These are phyloP conservation scores for Drosophila paucipuncta DNA, from an alignment of 2,888 invertebrate species.

Conservation along the genomic window DNA sequence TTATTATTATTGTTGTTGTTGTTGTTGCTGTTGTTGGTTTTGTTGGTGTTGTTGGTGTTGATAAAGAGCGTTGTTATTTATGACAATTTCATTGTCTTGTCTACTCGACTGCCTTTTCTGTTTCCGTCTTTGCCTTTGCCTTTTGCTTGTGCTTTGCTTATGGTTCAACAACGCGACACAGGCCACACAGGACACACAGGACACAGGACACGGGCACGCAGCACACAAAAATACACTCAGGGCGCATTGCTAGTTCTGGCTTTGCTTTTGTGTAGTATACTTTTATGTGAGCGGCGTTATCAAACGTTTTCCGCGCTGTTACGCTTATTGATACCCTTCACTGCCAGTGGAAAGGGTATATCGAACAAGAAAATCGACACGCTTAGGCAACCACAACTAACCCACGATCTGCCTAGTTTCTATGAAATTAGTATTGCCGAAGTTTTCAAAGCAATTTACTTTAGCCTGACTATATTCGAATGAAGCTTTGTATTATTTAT, in stretches of 20 bases:
- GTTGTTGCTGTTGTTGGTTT: slow-evolving; percentile 55
- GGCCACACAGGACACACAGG: slow-evolving; percentile 1
- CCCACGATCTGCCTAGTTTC: neutral
- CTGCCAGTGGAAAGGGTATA: neutral
- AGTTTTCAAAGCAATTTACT: neutral
- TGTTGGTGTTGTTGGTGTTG: slow-evolving; percentile 41
- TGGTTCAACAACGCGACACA: slow-evolving; percentile 30
- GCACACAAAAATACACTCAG: slow-evolving; percentile 16
- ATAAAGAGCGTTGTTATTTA: slow-evolving; percentile 71
- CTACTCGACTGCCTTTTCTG: slow-evolving; percentile 67
- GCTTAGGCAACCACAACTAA: neutral
- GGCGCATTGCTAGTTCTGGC: slow-evolving; percentile 15
- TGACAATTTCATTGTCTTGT: slow-evolving; percentile 79
- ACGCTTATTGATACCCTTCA: slow-evolving; percentile 60
- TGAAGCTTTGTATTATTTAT: neutral
- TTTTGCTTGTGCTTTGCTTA: slow-evolving; percentile 53
- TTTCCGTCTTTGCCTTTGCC: slow-evolving; percentile 70
- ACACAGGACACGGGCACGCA: slow-evolving; percentile 14
- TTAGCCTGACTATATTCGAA: neutral
- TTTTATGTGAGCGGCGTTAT: slow-evolving; percentile 72
- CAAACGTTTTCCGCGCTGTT: slow-evolving; percentile 80
- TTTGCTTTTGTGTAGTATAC: slow-evolving; percentile 59
- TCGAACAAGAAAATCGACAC: neutral
- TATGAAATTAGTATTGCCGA: too few species aligned
- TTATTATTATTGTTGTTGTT: slow-evolving; percentile 29